Evolutionary conservation across 2,888 invertebrate species (phyloP), one percentile per base, ranked within the genome.

Genomic region (Drosophila formosana): DNA sequence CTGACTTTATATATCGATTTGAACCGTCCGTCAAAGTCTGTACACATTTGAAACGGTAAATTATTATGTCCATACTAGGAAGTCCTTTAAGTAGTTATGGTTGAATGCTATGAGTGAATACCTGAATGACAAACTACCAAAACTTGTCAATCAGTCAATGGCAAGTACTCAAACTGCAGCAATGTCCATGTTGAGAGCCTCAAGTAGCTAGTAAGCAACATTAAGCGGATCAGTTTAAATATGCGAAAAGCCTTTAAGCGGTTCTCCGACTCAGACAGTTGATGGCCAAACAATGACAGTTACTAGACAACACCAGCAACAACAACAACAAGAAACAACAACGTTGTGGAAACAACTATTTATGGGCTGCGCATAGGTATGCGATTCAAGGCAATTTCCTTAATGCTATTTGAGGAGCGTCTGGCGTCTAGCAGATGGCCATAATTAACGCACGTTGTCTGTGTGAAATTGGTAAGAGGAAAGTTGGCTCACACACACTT

Each of bases 401-500:
- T 86, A 84, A 85, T 85, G 84, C 84, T 78, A 80, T 85, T 83
- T 80, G 75, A 62, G 78, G 56, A 78, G 75, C 69, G 75, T 75
- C 75, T 75, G 74, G 75, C 65, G 66, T 82, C 80, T 67, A 51
- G 47, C 79, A 82, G 79, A 85, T 88, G 88, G 84, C 82, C 75
- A 85, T 88, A 85, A 85, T 85, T 85, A 85, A 88, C 82, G 84
- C 88, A 88, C 88, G 86, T 80, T 84, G 82, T 76, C 82, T 82
- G 78, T 66, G 76, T 55, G 60, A 60, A 57, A 57, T 57, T 57
- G 57, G 34, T 57, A 47, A 37, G 46, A 43, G 34, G 26, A 55
- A 47, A 46, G 76, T 75, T 64, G 25, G 23, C 8, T 41, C 8
- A 8, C 62, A 49, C 69, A 67, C 66, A 51, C 32, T 43, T 32